A percentile compares a stretch with the other conserved stretches of the same genome.
Evolutionary conservation across 2,888 invertebrate genomes (phyloP).

Genomic region (Patella pellucida): DNA sequence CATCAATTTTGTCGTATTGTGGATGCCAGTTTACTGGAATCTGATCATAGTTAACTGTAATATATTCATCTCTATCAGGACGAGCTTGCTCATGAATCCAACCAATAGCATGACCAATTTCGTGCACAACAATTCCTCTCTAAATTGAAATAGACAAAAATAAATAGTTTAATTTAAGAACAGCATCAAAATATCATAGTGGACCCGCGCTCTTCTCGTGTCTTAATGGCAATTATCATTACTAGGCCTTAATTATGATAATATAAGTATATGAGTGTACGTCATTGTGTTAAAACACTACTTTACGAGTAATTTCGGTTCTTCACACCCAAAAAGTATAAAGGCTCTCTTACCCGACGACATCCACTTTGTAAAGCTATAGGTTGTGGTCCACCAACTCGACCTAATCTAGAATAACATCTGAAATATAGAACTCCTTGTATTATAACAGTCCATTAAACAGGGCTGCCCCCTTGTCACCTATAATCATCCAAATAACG

Average conservation of each 20-base stretch:
- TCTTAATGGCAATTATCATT: no score
- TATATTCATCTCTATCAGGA: constrained; percentile 51
- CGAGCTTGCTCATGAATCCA: constrained; percentile 60
- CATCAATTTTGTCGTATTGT: constrained; percentile 45
- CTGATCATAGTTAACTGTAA: constrained; percentile 34
- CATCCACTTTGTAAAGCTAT: constrained; percentile 76
- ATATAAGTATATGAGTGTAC: no score
- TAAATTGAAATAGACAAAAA: constrained; percentile 26
- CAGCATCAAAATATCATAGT: no score
- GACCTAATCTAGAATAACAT: constrained; percentile 85
- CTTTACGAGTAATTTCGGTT: no score
- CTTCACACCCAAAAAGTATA: no score
- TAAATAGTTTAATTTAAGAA: neutral
- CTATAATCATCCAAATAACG: no score
- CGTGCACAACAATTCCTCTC: constrained; percentile 53
- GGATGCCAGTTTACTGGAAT: constrained; percentile 33
- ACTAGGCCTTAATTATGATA: no score
- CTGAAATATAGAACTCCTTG: constrained; percentile 9
- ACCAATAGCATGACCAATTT: constrained; percentile 58
- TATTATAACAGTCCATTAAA: no score
- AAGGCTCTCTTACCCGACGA: constrained; percentile 20
- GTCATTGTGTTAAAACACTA: no score
- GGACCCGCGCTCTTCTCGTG: no score
- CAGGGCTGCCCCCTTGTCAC: no score
- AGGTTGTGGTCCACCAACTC: constrained; percentile 81